A percentile compares a stretch with the other conserved stretches of the same genome.
Conservation (phyloP, 2,888 invertebrate genomes). For the Orthonychiurus folsomi region DNA sequence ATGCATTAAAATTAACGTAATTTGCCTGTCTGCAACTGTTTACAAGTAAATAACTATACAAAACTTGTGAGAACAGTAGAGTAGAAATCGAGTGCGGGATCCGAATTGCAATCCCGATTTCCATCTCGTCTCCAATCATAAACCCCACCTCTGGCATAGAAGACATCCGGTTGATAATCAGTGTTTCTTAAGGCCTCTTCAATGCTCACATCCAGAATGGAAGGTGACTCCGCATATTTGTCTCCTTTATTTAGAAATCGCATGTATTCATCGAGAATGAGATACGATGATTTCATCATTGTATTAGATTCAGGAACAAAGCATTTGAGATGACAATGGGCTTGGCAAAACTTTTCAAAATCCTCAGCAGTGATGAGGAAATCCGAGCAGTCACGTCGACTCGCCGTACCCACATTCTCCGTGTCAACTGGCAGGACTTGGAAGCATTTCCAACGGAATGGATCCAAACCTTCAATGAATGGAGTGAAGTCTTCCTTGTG, state of each 20-base stretch:
- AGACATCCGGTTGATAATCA: slow-evolving; percentile 50
- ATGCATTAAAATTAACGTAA: too few species aligned
- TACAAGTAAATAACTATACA: too few species aligned
- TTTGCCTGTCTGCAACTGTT: too few species aligned
- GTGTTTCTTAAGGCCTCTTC: slow-evolving; percentile 46
- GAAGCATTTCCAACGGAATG: slow-evolving; percentile 48
- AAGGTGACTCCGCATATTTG: slow-evolving; percentile 47
- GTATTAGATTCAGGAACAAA: slow-evolving; percentile 49
- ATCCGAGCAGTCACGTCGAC: slow-evolving; percentile 46
- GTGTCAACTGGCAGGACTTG: slow-evolving; percentile 50
- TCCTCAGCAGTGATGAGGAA: slow-evolving; percentile 47
- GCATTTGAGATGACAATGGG: slow-evolving; percentile 45
- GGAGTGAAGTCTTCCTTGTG: slow-evolving; percentile 47
- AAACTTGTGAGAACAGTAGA: too few species aligned
- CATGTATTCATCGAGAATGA: slow-evolving; percentile 52
- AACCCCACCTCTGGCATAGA: slow-evolving; percentile 48
- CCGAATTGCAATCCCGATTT: neutral
- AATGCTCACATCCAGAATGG: slow-evolving; percentile 48
- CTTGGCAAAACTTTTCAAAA: slow-evolving; percentile 46
- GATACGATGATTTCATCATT: slow-evolving; percentile 49
- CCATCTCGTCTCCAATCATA: slow-evolving; percentile 48
- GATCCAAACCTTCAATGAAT: slow-evolving; percentile 45
- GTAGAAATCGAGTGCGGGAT: neutral
- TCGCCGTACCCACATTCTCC: slow-evolving; percentile 48
- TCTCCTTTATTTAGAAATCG: slow-evolving; percentile 48